Evolutionary conservation across 2,888 invertebrate species (phyloP), one percentile per base, ranked within the genome.

Genomic region (Lycaena phlaeas): DNA sequence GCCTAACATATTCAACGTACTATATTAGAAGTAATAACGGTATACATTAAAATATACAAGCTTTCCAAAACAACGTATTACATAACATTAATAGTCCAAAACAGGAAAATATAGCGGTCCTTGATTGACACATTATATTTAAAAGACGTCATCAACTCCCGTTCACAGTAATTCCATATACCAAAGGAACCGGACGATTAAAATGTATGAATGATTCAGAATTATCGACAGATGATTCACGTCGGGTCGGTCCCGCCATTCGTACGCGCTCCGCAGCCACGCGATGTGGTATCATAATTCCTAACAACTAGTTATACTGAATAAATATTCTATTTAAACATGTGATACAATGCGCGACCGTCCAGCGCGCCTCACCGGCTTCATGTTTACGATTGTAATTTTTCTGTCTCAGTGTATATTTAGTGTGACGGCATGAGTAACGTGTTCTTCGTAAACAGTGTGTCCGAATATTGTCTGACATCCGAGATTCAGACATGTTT

Each of bases 301-400:
- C 11, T 52, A 53, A 49, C 49, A 50, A 49, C 59, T 60, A 56
- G 66, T 62, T 61, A 38, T 62, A 64, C 66, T 72, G 70, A 74
- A 71, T 68, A 74, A 77, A 77, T 73, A 77, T 65, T 74, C 69
- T 72, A 71, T 74, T 76, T 69, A 69, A 76, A 73, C 69, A 75
- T 77, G 78, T 78, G 79, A 78, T 76, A 77, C 69, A 72, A 77
- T 78, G 76, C 75, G 75, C 73, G 77, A 71, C 61, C 76, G 72
- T 70, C 70, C n/a, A n/a, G 70, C 61, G 66, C 73, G 61, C 68
- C 72, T 63, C 59, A 66, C 68, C 61, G 73, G 79, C 71, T 63
- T 69, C 68, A 78, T 81, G 78, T 71, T 75, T 63, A 78, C 81
- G 65, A 79, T 81, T 73, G 81, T 81, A 79, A 79, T 76, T 68